A percentile compares a stretch with the other conserved stretches of the same genome.
phyloP scores from a whole-genome alignment of 2,797 vertebrate genomes.

The Bradypodion pumilum region DNA sequence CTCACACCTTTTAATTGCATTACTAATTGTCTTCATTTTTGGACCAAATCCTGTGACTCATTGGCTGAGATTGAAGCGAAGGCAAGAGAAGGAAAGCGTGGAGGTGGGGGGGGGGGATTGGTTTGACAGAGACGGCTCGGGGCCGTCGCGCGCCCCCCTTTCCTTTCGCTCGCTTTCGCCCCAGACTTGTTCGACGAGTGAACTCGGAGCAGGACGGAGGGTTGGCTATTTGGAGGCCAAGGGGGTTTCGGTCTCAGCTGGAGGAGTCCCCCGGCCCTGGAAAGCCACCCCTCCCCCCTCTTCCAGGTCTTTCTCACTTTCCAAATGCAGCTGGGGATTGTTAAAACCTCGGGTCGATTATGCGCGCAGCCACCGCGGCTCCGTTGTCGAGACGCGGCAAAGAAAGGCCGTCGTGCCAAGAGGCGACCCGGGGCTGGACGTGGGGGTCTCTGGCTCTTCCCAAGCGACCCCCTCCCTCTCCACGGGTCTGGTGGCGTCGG shows the following conservation, averaged over 20 bases:
- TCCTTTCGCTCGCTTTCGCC: not conserved
- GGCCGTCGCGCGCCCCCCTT: not conserved
- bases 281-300: not conserved
- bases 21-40: constrained; percentile 61
- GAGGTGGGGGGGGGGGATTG: not conserved
- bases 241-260: not conserved
- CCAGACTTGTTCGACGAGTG: not conserved
- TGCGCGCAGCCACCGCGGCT: too few relatives aligned
- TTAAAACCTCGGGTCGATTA: too few relatives aligned
- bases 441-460: too few relatives aligned
- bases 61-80: constrained; percentile 47
- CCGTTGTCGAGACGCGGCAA: not conserved
- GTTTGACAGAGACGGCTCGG: not conserved
- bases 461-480: too few relatives aligned
- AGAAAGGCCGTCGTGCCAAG: not conserved
- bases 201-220: not conserved
- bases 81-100: not conserved
- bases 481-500: too few relatives aligned
- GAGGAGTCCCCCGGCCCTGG: not conserved
- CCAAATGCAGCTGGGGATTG: too few relatives aligned
- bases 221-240: not conserved
- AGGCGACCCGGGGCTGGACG: too few relatives aligned
- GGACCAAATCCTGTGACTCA: constrained; percentile 59
- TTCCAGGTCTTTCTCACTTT: not conserved
- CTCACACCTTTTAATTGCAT: constrained; percentile 36